phyloP scores from a whole-genome alignment of 53 echinoderm and acorn worm species.

The Astropecten irregularis region DNA sequence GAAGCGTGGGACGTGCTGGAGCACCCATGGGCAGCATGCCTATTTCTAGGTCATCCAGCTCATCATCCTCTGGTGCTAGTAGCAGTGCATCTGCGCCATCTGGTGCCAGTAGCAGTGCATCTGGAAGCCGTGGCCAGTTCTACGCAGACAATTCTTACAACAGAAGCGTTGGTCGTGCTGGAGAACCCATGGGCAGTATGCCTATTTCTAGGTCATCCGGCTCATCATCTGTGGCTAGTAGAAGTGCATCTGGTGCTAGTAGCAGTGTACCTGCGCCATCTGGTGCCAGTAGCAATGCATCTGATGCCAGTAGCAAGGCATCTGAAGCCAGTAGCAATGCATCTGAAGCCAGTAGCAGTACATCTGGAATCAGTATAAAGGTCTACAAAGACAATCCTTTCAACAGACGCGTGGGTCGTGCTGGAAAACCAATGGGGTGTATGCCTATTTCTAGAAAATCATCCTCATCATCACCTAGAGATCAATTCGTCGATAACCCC shows the following conservation, averaged over 20 bases:
- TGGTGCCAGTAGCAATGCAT: neutral
- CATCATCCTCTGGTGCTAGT: neutral
- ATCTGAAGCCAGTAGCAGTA: neutral
- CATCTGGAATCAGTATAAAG: no score
- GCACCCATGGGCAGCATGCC: constrained; percentile 54
- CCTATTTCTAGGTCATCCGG: constrained; percentile 24
- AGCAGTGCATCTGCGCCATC: neutral
- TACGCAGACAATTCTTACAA: constrained; percentile 59
- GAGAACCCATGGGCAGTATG: constrained; percentile 50
- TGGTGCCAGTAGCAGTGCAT: neutral
- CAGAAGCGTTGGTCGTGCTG: constrained; percentile 50
- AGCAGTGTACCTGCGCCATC: neutral
- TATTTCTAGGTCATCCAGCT: neutral
- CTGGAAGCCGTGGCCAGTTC: neutral
- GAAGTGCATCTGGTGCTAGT: neutral
- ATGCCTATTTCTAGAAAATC: neutral
- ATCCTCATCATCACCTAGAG: neutral
- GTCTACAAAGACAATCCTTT: constrained; percentile 48
- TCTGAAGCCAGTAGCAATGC: no score
- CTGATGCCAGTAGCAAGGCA: neutral
- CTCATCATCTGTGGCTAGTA: no score
- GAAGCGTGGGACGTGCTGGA: constrained; percentile 49
- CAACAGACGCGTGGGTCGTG: constrained; percentile 56
- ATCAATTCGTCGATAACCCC: constrained; percentile 50
- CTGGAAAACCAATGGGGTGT: constrained; percentile 40